Conservation (phyloP, 2,888 invertebrate species). For the Palloptera scutellata region DNA sequence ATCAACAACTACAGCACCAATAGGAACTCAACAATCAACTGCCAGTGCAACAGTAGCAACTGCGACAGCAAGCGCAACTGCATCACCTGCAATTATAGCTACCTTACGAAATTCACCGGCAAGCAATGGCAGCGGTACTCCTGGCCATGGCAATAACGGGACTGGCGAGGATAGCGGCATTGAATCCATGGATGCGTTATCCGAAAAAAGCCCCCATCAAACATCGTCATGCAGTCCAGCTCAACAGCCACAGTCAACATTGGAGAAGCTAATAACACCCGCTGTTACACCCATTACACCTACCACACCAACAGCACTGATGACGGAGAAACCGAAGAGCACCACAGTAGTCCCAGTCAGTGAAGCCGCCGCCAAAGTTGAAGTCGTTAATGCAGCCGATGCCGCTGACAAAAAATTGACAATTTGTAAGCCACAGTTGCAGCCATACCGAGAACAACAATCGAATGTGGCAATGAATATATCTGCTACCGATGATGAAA, state of each 20-base stretch:
- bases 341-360: background rate
- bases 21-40: slow-evolving; percentile 23
- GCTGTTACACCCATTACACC: background rate
- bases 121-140: slow-evolving; percentile 66
- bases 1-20: slow-evolving; percentile 35
- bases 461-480: slow-evolving; percentile 9
- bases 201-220: slow-evolving; percentile 90
- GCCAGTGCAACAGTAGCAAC: slow-evolving; percentile 9
- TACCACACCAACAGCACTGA: background rate
- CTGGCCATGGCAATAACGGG: slow-evolving; percentile 55
- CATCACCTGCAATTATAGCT: slow-evolving; percentile 41
- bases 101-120: slow-evolving; percentile 62
- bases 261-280: slow-evolving; percentile 5
- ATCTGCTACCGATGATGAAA: slow-evolving; percentile 58
- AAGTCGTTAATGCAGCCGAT: background rate
- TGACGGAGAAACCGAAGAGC: too few relatives aligned
- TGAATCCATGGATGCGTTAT: slow-evolving; percentile 92
- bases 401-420: background rate
- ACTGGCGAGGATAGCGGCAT: slow-evolving; percentile 88
- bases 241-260: slow-evolving; percentile 55
- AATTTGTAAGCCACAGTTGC: slow-evolving; percentile 15
- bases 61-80: slow-evolving; percentile 25
- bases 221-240: slow-evolving; percentile 71
- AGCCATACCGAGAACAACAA: slow-evolving; percentile 21
- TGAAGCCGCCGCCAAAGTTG: background rate